Base-by-base conservation (phyloP, 2,888 invertebrate species). In the Drosophila eohydei region DNA sequence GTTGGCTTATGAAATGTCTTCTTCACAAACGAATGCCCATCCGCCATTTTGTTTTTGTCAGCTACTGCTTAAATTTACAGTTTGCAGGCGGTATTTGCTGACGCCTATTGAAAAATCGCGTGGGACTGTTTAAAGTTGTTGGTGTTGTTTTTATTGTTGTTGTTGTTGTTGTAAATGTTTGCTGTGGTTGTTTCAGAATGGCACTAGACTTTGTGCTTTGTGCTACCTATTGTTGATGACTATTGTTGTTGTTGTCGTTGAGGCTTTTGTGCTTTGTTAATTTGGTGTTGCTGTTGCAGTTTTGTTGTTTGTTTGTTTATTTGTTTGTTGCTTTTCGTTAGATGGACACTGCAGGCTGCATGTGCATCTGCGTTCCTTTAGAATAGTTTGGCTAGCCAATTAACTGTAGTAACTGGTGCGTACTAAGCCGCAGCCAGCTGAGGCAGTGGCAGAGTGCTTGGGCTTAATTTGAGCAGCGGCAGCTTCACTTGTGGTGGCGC, bases 1-100 rank as follows among this genome's bases (percentile, higher is more conserved):
- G 98, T 98, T 94, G 99, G 99, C 95, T 99, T 99, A 95, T 99
- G 99, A 95, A 99, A 99, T 94, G 98, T 99, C 95, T 99, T 99
- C 96, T 99, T 99, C 94, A 96, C 96, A 96, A 99, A 99, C 95
- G 97, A 98, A 95, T 99, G 99, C 93, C 98, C 98, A 93, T 93
- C 92, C 93, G 93, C 93, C 93, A 93, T 93, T 93, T 93, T 93
- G 93, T 84, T 91, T 78, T 91, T 77, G 57, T 57, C 71, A 74
- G 88, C 74, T 75, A 70, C 76, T 75, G 82, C 74, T 73, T 48
- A 64, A 64, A 67, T 72, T 67, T 69, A 67, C 69, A 70, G 61
- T 74, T 79, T 67, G 51, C 66, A 60, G 68, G 61, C 61, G 74
- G 50, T 55, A 55, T 50, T 16, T 11, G 58, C 41, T 56, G 41